Conservation (phyloP, 2,113 vertebrate genomes). For the Gulo gulo region DNA sequence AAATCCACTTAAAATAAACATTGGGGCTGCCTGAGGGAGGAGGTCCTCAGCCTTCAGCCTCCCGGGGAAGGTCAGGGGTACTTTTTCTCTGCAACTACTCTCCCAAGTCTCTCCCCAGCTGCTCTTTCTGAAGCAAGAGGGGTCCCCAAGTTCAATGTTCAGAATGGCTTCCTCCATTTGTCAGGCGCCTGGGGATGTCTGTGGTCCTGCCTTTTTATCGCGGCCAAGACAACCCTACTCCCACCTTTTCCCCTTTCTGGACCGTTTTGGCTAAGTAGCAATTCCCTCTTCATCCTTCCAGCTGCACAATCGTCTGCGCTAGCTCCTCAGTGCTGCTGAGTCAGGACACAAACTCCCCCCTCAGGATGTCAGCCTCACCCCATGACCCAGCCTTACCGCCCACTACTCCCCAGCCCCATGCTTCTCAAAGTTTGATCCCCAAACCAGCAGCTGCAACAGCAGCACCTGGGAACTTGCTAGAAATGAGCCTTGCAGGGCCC, state of each 20-base stretch:
- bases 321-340: neutral
- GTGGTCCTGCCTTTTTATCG: neutral
- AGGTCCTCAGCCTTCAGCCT: neutral
- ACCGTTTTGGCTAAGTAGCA: neutral
- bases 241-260: neutral
- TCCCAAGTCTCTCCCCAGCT: neutral
- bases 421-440: neutral
- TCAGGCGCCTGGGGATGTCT: neutral
- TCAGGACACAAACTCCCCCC: accelerated
- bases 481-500: neutral
- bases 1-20: neutral
- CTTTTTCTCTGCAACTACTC: neutral
- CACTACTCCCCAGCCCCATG: neutral
- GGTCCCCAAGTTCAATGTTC: neutral
- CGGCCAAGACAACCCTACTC: neutral
- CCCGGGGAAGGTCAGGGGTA: neutral
- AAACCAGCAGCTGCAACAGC: neutral
- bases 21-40: neutral
- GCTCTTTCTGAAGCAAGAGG: neutral
- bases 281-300: neutral
- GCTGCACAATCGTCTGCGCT: accelerated
- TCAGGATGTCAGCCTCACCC: neutral
- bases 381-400: neutral
- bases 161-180: neutral
- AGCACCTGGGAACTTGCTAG: neutral